Evolutionary conservation across 2,888 invertebrate species (phyloP), one percentile per base, ranked within the genome.

Genomic region (Stenurella melanura): DNA sequence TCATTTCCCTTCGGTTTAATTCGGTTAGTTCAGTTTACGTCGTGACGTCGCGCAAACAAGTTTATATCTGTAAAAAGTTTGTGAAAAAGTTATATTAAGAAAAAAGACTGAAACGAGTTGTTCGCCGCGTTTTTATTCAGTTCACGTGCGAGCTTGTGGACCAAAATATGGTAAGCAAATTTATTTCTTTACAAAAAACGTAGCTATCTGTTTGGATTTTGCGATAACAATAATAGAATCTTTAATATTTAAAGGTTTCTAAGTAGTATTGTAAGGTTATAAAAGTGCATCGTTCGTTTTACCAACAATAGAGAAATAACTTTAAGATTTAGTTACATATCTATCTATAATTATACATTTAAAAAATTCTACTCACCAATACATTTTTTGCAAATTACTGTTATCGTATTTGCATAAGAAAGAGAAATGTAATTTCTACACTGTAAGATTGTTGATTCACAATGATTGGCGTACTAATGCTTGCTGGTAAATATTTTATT

Each of bases 41-140:
- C 21, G 34, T 68, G 68, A 68, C 67, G 54, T 42, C n/a, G 63
- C 17, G 26, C 63, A n/a, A 30, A 67, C 17, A 50, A 42, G 19
- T 66, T 67, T 21, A 21, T n/a, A 67, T 18, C 7, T 34, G n/a
- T 12, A 10, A 17, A 17, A 26, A 5, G 30, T 26, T 18, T 21
- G n/a, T 15, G n/a, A 12, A 57, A 42, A 42, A 42, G 21, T 26
- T 26, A 42, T 15, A 38, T 42, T 15, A 42, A 0, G 15, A 42
- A 42, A 42, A 42, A 4, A n/a, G n/a, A n/a, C n/a, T n/a, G n/a
- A n/a, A 6, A 7, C 11, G 11, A 42, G 50, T n/a, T 50, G 1
- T 50, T 50, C 5, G n/a, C 6, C 2, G n/a, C 0, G 3, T 50
- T 15, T 50, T 50, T 15, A n/a, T 50, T 15, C 2, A 17, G 4